These are phyloP conservation scores for Cerceris rybyensis DNA, from an alignment of 2,888 invertebrate species.

Conservation along the genomic window DNA sequence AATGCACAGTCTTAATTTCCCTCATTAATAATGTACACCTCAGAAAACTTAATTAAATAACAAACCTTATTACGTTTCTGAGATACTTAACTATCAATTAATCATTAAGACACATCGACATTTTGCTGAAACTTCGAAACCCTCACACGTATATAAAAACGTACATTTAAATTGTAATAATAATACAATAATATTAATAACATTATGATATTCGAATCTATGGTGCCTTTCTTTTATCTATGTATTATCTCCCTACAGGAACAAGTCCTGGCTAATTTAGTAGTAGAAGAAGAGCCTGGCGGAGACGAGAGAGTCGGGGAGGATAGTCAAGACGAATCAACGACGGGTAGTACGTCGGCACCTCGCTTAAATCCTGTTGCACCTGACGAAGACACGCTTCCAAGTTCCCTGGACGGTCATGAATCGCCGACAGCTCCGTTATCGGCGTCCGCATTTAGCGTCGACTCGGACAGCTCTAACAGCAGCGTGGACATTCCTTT, in stretches of 20 bases:
- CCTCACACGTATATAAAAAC: too few relatives aligned
- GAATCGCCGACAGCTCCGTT: slow-evolving; percentile 81
- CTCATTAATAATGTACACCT: too few relatives aligned
- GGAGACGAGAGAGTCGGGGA: slow-evolving; percentile 80
- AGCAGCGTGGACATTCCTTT: slow-evolving; percentile 86
- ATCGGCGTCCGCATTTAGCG: slow-evolving; percentile 76
- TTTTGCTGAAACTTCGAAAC: too few relatives aligned
- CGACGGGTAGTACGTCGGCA: slow-evolving; percentile 75
- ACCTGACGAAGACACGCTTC: slow-evolving; percentile 83
- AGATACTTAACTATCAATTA: too few relatives aligned
- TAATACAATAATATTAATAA: too few relatives aligned
- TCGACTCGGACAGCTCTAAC: slow-evolving; percentile 84
- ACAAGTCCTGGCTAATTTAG: slow-evolving; percentile 78
- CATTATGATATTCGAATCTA: too few relatives aligned
- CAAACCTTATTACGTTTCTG: background rate
- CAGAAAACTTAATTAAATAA: background rate
- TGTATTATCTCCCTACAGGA: slow-evolving; percentile 69
- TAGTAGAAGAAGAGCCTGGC: slow-evolving; percentile 79
- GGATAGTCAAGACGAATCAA: slow-evolving; percentile 80
- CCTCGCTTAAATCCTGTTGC: slow-evolving; percentile 77
- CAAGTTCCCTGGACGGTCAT: slow-evolving; percentile 80
- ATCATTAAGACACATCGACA: too few relatives aligned
- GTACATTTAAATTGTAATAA: too few relatives aligned
- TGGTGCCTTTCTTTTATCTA: background rate
- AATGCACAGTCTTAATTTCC: too few relatives aligned